phyloP scores from a whole-genome alignment of 2,113 vertebrate genomes.

The Aix galericulata region DNA sequence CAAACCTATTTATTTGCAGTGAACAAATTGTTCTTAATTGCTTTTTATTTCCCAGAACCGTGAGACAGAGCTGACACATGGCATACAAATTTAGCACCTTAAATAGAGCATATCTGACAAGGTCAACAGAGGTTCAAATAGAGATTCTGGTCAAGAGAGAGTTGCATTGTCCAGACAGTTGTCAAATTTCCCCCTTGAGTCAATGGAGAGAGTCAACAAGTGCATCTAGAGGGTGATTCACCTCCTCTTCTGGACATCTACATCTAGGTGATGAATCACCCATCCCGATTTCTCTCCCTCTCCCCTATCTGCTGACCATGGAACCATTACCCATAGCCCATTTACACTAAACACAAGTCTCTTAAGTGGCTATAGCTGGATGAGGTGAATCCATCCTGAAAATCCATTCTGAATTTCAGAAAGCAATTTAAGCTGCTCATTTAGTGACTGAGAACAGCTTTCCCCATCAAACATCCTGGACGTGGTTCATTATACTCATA shows the following conservation, averaged over 20 bases:
- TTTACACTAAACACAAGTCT: background rate
- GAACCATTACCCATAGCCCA: background rate
- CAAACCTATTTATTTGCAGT: background rate
- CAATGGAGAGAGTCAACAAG: background rate
- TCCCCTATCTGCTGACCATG: background rate
- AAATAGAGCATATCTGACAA: background rate
- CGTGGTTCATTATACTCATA: background rate
- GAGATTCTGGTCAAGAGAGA: background rate
- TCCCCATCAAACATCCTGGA: background rate
- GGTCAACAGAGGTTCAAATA: background rate
- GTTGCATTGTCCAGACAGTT: background rate
- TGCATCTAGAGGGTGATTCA: background rate
- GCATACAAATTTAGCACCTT: background rate
- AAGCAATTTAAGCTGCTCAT: background rate
- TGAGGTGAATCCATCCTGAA: background rate
- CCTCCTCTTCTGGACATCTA: background rate
- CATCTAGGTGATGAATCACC: background rate
- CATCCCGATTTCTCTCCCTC: background rate
- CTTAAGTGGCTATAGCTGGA: background rate
- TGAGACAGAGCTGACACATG: fast-evolving
- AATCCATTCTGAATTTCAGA: background rate
- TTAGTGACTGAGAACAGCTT: background rate
- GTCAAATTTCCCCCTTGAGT: background rate
- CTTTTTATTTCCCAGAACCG: background rate
- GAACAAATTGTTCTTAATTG: background rate